Evolutionary conservation across 1,140 invertebrate species (phyloP).

Genomic region (Ostrea denselamellosa): DNA sequence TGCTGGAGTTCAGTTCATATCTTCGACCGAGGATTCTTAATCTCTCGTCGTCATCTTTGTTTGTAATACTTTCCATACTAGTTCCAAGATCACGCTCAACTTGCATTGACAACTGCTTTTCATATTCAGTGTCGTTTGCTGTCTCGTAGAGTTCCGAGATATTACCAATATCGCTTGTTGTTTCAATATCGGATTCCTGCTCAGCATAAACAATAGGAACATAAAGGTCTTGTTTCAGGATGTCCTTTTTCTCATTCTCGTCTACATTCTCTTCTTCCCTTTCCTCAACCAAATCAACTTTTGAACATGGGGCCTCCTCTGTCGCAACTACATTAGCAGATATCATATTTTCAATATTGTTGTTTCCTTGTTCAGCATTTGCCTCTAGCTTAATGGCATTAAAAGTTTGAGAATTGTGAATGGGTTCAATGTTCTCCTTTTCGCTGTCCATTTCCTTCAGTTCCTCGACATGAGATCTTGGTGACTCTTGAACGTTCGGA

Average conservation of each 20-base stretch:
- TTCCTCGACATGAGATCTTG: not conserved
- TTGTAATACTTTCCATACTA: constrained; percentile 33
- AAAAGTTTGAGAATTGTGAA: not conserved
- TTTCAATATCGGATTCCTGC: not conserved
- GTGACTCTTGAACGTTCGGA: not conserved
- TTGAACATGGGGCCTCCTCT: not conserved
- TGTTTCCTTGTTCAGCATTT: not conserved
- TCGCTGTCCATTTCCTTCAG: not conserved
- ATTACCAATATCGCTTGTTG: not conserved
- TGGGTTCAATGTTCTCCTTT: constrained; percentile 12
- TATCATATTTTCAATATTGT: constrained; percentile 15
- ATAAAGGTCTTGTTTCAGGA: not conserved
- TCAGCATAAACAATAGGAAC: constrained; percentile 2
- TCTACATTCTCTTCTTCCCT: not conserved
- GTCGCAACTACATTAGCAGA: not conserved
- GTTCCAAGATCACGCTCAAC: constrained; percentile 3
- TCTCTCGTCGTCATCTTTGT: constrained; percentile 31
- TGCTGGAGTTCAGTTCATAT: not conserved
- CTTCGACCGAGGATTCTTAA: not conserved
- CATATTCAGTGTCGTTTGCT: constrained; percentile 1
- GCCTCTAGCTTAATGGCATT: not conserved
- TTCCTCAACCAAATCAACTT: constrained; percentile 3
- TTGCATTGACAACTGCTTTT: not conserved
- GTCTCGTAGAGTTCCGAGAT: not conserved
- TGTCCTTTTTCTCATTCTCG: constrained; percentile 14